Evolutionary conservation across 2,888 invertebrate species (phyloP).

Genomic region (Drosophila testacea): DNA sequence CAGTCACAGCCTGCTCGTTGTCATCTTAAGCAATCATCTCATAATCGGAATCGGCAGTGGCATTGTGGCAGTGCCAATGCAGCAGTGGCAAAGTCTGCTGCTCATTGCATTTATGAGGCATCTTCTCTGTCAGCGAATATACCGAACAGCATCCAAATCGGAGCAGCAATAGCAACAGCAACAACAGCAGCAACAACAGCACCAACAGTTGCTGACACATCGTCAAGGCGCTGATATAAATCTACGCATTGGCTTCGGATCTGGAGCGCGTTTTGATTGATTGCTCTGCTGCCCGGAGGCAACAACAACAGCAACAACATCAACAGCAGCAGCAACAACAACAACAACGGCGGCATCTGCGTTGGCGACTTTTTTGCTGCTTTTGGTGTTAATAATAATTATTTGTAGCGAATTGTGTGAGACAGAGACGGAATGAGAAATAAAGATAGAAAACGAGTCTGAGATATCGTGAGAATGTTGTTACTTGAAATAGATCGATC

Average conservation of each 20-base stretch:
- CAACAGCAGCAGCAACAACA: constrained; percentile 12
- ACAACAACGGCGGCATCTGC: constrained; percentile 38
- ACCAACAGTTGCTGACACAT: constrained; percentile 63
- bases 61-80: constrained; percentile 21
- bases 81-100: constrained; percentile 20
- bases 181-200: constrained; percentile 25
- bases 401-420: constrained; percentile 50
- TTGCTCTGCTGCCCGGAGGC: constrained; percentile 46
- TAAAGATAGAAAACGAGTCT: neutral
- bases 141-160: constrained; percentile 36
- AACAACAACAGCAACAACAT: constrained; percentile 11
- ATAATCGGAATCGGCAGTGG: constrained; percentile 77
- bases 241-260: constrained; percentile 63
- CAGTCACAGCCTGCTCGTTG: constrained; percentile 71
- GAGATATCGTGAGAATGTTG: constrained; percentile 38
- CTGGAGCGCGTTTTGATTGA: constrained; percentile 69
- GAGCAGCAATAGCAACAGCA: constrained; percentile 11
- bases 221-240: constrained; percentile 68
- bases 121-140: constrained; percentile 39
- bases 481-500: constrained; percentile 12
- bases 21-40: constrained; percentile 80
- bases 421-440: constrained; percentile 2
- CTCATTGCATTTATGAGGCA: constrained; percentile 53
- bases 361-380: constrained; percentile 50
- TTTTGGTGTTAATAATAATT: constrained; percentile 78